Evolutionary conservation across 2,888 invertebrate species (phyloP).

Genomic region (Yponomeuta plumbellus): DNA sequence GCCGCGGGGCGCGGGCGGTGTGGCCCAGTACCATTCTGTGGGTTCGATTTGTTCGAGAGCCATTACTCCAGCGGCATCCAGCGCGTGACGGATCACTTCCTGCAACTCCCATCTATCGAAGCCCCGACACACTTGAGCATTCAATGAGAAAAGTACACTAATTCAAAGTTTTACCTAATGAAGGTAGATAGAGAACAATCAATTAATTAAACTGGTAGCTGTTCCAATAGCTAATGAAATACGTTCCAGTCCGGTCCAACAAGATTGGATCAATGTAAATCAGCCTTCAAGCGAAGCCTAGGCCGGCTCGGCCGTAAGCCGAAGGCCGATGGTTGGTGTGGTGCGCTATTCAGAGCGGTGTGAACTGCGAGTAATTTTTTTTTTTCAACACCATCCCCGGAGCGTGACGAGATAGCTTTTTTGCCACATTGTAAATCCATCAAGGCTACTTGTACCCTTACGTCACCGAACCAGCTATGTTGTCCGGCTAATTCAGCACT

Average conservation of each 20-base stretch:
- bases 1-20: neutral
- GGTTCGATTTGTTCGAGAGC: constrained; percentile 1
- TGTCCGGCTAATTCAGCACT: constrained; percentile 3
- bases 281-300: neutral
- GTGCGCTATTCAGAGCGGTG: constrained; percentile 6
- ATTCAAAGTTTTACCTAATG: no score
- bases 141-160: neutral
- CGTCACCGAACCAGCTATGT: constrained; percentile 18
- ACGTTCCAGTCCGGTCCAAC: no score
- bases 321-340: constrained; percentile 10
- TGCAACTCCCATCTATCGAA: neutral
- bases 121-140: neutral
- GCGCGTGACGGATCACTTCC: constrained; percentile 14
- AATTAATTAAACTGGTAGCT: no score
- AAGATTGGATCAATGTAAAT: neutral
- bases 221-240: no score
- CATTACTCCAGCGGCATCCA: constrained; percentile 10
- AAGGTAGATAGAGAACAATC: no score
- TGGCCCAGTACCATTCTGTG: neutral
- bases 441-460: constrained; percentile 20
- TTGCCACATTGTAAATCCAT: constrained; percentile 23
- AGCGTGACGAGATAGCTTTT: constrained; percentile 24
- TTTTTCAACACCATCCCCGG: constrained; percentile 8
- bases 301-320: neutral
- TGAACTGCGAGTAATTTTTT: neutral